Evolutionary conservation across 2,888 invertebrate species (phyloP).

Genomic region (Stenotaenia linearis): DNA sequence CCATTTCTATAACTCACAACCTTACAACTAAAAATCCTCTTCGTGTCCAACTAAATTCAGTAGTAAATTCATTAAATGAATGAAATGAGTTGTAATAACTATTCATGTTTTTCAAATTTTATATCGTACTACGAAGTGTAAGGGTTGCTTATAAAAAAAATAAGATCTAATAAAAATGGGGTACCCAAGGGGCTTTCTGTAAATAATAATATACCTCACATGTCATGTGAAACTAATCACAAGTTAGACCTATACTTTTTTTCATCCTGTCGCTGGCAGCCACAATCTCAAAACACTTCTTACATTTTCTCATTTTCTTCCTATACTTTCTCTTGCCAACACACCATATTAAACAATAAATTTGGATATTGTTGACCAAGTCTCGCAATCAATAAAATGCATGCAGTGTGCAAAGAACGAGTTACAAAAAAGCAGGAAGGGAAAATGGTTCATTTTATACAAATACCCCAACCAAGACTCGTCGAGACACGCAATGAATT

Average conservation of each 20-base stretch:
- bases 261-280: not conserved
- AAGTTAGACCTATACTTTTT: constrained; percentile 6
- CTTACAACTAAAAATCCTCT: not conserved
- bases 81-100: too few species aligned
- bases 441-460: not conserved
- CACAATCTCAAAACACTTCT: not conserved
- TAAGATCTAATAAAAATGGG: not conserved
- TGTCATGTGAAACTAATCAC: not conserved
- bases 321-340: not conserved
- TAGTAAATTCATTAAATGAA: not conserved
- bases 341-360: not conserved
- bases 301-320: not conserved
- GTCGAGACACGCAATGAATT: not conserved
- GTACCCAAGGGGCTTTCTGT: not conserved
- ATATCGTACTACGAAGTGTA: not conserved
- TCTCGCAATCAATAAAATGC: not conserved
- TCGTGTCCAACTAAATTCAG: not conserved
- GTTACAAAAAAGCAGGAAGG: not conserved
- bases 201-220: constrained; percentile 2
- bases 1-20: not conserved
- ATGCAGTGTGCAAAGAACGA: not conserved
- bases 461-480: not conserved
- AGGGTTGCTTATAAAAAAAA: not conserved
- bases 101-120: too few species aligned
- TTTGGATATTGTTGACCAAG: not conserved